Base-by-base conservation (phyloP, 2,888 invertebrate genomes). In the Glaucopsyche alexis region DNA sequence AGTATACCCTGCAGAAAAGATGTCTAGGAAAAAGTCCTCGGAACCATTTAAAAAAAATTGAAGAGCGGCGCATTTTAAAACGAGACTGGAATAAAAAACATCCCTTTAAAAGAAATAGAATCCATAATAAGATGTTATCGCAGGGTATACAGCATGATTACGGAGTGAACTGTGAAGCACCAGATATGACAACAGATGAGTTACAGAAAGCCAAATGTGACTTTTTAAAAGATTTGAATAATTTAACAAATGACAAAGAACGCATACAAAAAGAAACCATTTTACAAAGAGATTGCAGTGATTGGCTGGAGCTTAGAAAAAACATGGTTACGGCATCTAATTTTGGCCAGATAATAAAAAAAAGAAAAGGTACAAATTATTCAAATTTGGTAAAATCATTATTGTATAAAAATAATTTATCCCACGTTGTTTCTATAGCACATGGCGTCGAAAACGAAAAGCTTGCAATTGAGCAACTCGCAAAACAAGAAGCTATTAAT, bases 401-500 rank as follows among this genome's bases (percentile, higher is more conserved):
- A 8, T 52, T 52, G 1, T 52, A 52, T 52, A 16, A 52, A 52
- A 52, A 52, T 11, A 52, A 52, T 9, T 52, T 52, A 6, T 7
- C 52, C 8, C 7, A 19, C 6, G 9, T 52, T 8, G 7, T 16
- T 52, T 52, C 52, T 9, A 16, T 52, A 9, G 16, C 52, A 2
- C 52, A 52, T 52, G 52, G 52, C 16, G 16, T 52, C 0, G 16
- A 52, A 52, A 52, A 52, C 16, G 16, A 16, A 19, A 52, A 52
- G 9, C 52, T 16, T 16, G 52, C 52, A 9, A 16, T 52, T 16
- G 8, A 52, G 47, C 16, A 69, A 69, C 11, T 47, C 13, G 45
- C n/a, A 5, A 13, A 11, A 71, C 55, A 75, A 76, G 71, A 65
- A 52, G 60, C 2, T 71, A 40, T 75, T 72, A 11, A 55, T 73